A percentile compares a stretch with the other conserved stretches of the same genome.
phyloP scores from a whole-genome alignment of 2,797 vertebrate species.

The Taeniopygia guttata region DNA sequence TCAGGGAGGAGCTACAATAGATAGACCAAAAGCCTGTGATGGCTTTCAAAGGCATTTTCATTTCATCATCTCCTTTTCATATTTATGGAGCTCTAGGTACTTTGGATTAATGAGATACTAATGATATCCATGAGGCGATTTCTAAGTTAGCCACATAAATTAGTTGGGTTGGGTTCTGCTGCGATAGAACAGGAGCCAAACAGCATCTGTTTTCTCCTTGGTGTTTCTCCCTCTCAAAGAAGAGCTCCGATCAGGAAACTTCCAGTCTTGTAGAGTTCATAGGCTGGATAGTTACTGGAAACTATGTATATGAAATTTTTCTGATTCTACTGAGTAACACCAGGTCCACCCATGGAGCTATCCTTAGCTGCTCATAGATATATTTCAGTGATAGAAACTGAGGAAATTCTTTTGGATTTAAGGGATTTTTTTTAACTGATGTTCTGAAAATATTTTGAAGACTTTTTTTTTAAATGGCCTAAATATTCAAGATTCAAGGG shows the following conservation, averaged over 20 bases:
- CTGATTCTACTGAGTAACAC: neutral
- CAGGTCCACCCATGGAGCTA: fast-evolving
- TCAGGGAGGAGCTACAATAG: neutral
- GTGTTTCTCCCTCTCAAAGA: neutral
- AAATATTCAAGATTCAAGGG: neutral
- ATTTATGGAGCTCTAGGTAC: neutral
- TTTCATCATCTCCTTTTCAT: neutral
- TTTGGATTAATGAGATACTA: neutral
- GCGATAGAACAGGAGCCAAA: neutral
- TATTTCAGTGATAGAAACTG: neutral
- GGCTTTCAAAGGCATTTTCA: neutral
- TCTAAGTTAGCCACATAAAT: neutral
- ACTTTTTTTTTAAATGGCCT: neutral
- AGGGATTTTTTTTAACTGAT: neutral
- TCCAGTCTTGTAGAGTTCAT: neutral
- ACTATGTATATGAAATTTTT: fast-evolving
- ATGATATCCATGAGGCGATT: neutral
- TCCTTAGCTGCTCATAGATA: neutral
- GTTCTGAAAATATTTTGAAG: neutral
- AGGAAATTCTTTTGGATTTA: neutral
- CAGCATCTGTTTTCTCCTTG: neutral
- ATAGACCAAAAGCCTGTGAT: neutral
- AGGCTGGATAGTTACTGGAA: neutral
- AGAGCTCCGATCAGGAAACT: fast-evolving
- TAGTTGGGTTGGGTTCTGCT: neutral